phyloP scores from a whole-genome alignment of 2,797 vertebrate species.

The Malacoraja senta region DNA sequence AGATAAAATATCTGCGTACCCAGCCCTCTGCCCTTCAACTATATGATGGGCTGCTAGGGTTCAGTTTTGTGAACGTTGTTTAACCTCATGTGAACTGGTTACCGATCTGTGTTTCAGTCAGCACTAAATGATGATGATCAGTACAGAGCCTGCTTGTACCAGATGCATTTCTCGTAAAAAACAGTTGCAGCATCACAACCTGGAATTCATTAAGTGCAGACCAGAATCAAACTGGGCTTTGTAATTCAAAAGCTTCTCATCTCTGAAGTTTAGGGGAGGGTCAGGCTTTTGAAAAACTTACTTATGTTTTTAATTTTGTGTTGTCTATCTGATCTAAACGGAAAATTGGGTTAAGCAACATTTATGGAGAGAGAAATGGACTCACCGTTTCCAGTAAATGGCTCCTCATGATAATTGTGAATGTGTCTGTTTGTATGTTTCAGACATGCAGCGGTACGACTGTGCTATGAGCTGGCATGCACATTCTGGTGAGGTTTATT shows the following conservation, averaged over 20 bases:
- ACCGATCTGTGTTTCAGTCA: background rate
- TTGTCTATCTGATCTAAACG: background rate
- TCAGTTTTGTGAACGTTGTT: background rate
- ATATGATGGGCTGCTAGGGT: background rate
- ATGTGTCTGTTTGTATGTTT: background rate
- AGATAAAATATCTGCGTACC: background rate
- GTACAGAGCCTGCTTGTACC: background rate
- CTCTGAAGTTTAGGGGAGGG: background rate
- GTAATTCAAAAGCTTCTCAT: background rate
- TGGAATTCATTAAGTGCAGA: background rate
- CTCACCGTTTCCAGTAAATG: no score
- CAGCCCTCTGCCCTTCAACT: background rate
- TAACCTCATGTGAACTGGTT: background rate
- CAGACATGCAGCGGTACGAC: conserved; percentile 93
- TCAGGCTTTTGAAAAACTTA: background rate
- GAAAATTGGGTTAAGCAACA: background rate
- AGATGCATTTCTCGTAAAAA: background rate
- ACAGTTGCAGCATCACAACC: background rate
- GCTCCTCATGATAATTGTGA: background rate
- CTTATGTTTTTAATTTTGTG: background rate
- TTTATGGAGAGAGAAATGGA: no score
- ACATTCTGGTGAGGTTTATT: conserved; percentile 87
- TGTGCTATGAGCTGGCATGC: conserved; percentile 93
- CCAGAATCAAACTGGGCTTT: background rate
- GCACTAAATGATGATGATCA: background rate